Conservation (phyloP, 2,888 invertebrate species). For the Zeuzera pyrina region DNA sequence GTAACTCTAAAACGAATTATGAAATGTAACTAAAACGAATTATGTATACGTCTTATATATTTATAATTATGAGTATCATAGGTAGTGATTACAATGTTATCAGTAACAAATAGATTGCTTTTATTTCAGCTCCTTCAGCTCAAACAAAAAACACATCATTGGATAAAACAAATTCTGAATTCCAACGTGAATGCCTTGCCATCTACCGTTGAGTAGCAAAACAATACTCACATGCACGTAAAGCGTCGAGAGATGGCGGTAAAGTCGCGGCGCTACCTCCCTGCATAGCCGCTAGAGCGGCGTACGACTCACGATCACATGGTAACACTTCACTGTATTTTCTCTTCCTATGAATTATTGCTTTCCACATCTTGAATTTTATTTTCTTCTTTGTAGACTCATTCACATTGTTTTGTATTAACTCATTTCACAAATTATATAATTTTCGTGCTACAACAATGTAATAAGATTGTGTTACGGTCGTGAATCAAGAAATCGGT, state of each 20-base stretch:
- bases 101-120: too few species aligned
- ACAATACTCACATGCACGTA: conserved; percentile 65
- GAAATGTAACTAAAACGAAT: too few species aligned
- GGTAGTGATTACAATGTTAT: too few species aligned
- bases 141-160: not conserved
- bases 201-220: conserved; percentile 48
- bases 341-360: conserved; percentile 58
- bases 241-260: conserved; percentile 66
- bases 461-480: not conserved
- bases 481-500: conserved; percentile 6
- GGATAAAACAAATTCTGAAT: not conserved
- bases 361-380: conserved; percentile 65
- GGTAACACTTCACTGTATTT: conserved; percentile 57
- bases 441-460: not conserved
- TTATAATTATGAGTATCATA: too few species aligned
- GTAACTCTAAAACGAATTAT: too few species aligned
- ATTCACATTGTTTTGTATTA: conserved; percentile 35
- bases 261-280: conserved; percentile 63
- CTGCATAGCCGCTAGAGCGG: conserved; percentile 60
- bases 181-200: too few species aligned
- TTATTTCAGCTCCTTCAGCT: too few species aligned
- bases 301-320: conserved; percentile 58
- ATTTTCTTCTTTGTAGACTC: conserved; percentile 58
- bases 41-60: too few species aligned
- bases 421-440: conserved; percentile 16